These are phyloP conservation scores for Oligia strigilis DNA, from an alignment of 2,888 invertebrate genomes.

Conservation along the genomic window DNA sequence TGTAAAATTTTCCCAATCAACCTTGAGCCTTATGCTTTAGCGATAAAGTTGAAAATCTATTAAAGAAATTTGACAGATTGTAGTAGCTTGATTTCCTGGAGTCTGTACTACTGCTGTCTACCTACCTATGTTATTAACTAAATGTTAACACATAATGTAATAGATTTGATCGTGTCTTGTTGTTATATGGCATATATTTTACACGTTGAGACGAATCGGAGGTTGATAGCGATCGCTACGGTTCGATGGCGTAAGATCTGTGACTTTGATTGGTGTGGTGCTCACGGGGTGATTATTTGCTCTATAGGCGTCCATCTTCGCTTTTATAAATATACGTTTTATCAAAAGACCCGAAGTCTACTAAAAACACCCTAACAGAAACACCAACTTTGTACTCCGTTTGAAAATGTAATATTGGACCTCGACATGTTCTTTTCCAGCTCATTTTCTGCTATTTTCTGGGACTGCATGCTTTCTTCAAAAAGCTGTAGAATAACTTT, in stretches of 20 bases:
- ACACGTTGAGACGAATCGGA: constrained; percentile 83
- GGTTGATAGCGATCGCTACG: constrained; percentile 84
- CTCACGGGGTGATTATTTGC: constrained; percentile 69
- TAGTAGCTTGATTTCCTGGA: no score
- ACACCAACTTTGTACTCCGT: not conserved
- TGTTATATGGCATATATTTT: constrained; percentile 86
- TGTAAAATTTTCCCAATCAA: no score
- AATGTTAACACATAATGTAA: constrained; percentile 71
- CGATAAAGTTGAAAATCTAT: no score
- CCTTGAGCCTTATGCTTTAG: no score
- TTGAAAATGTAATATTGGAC: not conserved
- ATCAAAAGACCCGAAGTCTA: not conserved
- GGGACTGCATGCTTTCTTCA: not conserved
- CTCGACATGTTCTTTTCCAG: not conserved
- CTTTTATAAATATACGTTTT: not conserved
- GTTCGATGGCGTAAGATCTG: constrained; percentile 81
- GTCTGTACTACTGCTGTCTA: not conserved
- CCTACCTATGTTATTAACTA: constrained; percentile 42
- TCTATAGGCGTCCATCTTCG: not conserved
- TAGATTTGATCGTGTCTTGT: constrained; percentile 72
- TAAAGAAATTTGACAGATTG: no score
- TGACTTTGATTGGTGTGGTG: constrained; percentile 67
- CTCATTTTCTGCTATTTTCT: not conserved
- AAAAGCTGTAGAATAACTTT: no score
- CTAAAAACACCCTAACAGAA: not conserved